Conservation (phyloP, 23 tunicate genomes). For the Pegea sp. region DNA sequence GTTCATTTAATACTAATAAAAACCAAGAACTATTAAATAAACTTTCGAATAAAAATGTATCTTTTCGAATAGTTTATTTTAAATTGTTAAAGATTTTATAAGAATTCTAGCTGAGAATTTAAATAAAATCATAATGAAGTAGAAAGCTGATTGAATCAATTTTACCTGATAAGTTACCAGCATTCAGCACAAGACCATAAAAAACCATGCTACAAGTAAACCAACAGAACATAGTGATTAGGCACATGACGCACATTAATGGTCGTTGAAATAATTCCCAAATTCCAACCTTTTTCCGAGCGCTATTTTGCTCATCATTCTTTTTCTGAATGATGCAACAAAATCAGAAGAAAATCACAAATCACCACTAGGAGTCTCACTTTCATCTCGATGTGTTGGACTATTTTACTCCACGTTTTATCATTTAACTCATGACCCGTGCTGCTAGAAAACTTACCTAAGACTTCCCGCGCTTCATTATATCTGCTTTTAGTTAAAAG, state of each 20-base stretch:
- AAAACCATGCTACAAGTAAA: slow-evolving; percentile 63
- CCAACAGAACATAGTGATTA: slow-evolving; percentile 35
- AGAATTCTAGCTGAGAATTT: too few relatives aligned
- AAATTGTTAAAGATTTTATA: too few relatives aligned
- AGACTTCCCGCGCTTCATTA: slow-evolving; percentile 26
- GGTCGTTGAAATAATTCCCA: slow-evolving; percentile 42
- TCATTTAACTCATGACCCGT: slow-evolving; percentile 17
- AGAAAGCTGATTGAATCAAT: too few relatives aligned
- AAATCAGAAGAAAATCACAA: too few relatives aligned
- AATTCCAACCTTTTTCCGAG: slow-evolving; percentile 7
- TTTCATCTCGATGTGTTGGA: slow-evolving; percentile 18
- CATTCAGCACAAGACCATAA: slow-evolving; percentile 59
- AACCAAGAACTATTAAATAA: too few relatives aligned
- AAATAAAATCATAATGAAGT: too few relatives aligned
- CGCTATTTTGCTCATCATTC: not conserved
- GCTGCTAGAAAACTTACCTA: slow-evolving; percentile 26
- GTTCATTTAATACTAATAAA: too few relatives aligned
- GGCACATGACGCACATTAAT: slow-evolving; percentile 32
- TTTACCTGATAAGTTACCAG: slow-evolving; percentile 37
- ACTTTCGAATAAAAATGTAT: too few relatives aligned
- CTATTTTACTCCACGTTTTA: slow-evolving; percentile 26
- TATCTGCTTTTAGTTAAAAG: slow-evolving; percentile 10
- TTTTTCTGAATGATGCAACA: not conserved
- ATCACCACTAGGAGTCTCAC: too few relatives aligned
- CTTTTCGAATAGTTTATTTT: too few relatives aligned